Evolutionary conservation across 2,888 invertebrate genomes (phyloP), one percentile per base, ranked within the genome.

Genomic region (Lingula anatina): DNA sequence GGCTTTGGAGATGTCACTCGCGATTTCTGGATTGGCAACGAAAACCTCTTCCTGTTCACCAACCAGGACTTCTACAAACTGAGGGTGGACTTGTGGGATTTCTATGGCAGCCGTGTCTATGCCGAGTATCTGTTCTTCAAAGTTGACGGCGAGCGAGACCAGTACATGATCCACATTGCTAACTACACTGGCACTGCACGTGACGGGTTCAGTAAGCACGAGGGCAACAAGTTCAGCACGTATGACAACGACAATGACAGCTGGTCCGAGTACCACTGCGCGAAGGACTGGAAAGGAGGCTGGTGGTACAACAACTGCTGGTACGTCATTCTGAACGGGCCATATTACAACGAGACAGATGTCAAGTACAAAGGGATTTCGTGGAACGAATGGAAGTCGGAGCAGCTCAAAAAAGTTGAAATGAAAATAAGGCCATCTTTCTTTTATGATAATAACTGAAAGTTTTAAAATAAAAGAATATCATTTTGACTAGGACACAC

Each of bases 231-330:
- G 63, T 94, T 94, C 78, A 92, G 91, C 46, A 87, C 93, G 0
- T 84, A 87, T 46, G 94, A 94, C 73, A 85, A 84, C 40, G 94
- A 95, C 74, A 83, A 91, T 65, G 94, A 95, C 70, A 88, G 86
- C 60, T 90, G 90, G 49, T 53, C 56, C 4, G 69, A 69, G 21
- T 89, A 90, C 23, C 87, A 93, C 77, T 94, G 94, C 79, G 93
- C 93, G 43, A 86, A 84, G 54, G 91, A 91, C 79, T 94, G 93
- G 81, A 89, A 89, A 73, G 92, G 91, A 20, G 94, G 94, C 35
- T 94, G 93, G 93, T 94, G 94, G 94, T 94, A 88, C 80, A 89
- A 90, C 53, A 91, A 92, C 77, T 94, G 94, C 79, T 93, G 93
- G 78, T 91, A 90, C 69, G 91, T 89, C 24, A 92, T 93, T 79